These are phyloP conservation scores for Drosophila subpulchrella DNA, from an alignment of 1,140 invertebrate genomes.

Conservation along the genomic window DNA sequence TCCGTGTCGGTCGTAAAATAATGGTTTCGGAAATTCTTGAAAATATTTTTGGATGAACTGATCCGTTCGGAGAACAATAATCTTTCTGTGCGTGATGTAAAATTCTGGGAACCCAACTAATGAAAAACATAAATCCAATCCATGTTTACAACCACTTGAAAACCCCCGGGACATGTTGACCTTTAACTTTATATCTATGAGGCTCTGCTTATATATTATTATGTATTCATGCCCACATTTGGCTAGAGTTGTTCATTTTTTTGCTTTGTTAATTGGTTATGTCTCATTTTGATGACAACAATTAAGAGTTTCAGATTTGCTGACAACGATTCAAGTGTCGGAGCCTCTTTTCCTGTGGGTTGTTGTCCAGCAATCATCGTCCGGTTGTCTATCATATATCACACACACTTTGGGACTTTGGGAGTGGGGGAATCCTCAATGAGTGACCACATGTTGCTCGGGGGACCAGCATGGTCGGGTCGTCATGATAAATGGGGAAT, in stretches of 20 bases:
- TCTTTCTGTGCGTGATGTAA: constrained; percentile 32
- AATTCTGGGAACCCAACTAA: constrained; percentile 24
- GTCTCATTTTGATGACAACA: constrained; percentile 45
- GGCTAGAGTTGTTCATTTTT: constrained; percentile 3
- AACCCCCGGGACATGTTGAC: constrained; percentile 10
- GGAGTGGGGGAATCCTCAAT: constrained; percentile 18
- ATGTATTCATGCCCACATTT: constrained; percentile 33
- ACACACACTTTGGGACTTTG: constrained; percentile 2
- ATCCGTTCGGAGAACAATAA: constrained; percentile 9
- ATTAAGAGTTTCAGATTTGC: constrained; percentile 41
- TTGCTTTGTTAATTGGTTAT: constrained; percentile 30
- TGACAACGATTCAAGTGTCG: constrained; percentile 42
- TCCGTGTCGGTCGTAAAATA: constrained; percentile 7
- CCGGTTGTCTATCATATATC: constrained; percentile 49
- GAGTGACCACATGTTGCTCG: constrained; percentile 37
- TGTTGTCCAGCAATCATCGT: constrained; percentile 32
- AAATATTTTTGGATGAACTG: constrained; percentile 13
- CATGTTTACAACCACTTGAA: constrained; percentile 28
- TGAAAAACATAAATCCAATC: constrained; percentile 27
- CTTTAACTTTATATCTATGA: constrained; percentile 13
- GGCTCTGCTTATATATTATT: background rate
- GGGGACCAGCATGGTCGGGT: constrained; percentile 34
- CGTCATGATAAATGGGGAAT: constrained; percentile 34
- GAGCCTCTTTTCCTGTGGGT: constrained; percentile 1
- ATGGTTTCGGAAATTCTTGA: background rate